Evolutionary conservation across 2,113 vertebrate species (phyloP), one percentile per base, ranked within the genome.

Genomic region (Cololabis saira): DNA sequence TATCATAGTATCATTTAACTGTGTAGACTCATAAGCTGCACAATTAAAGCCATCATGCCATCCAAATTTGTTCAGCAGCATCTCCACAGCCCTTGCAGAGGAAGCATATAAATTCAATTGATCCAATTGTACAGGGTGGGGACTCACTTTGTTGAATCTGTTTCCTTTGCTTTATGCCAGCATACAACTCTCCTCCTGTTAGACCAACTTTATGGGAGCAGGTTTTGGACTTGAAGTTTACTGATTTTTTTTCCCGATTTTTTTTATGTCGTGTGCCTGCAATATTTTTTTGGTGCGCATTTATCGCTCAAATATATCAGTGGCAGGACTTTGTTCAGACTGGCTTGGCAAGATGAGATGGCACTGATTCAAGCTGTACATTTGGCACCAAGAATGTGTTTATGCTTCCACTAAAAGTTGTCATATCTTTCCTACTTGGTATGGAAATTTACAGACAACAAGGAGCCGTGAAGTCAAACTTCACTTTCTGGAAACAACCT

Each of bases 341-440:
- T 37, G 15, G 21, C 59, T 70, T 80, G 54, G 61, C 55, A 74
- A 13, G 61, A 71, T 57, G 5, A 64, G 54, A 37, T 37, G 12
- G 37, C 54, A 44, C 56, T 79, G 51, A 74, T 61, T 37, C 68
- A 42, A 50, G 27, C 57, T 58, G 43, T 61, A 69, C 63, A 77
- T 58, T 1, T 82, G 81, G 74, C 69, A 60, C 18, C 6, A 24
- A 27, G 16, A 70, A 70, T 61, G 58, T 68, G 71, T 44, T 68
- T 62, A 15, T 47, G n/a, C 67, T 61, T 52, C 57, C 60, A 49
- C 57, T 53, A 47, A 53, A 61, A 53, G 47, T 37, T 50, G 50
- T 24, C 56, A 53, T 69, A 48, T 66, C 60, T 71, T 78, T 62
- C 68, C 53, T 49, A 68, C 42, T 63, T 45, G 15, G 33, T 37